A percentile compares a stretch with the other conserved stretches of the same genome.
Conservation (phyloP, 2,113 vertebrate genomes). For the Podarcis raffonei region DNA sequence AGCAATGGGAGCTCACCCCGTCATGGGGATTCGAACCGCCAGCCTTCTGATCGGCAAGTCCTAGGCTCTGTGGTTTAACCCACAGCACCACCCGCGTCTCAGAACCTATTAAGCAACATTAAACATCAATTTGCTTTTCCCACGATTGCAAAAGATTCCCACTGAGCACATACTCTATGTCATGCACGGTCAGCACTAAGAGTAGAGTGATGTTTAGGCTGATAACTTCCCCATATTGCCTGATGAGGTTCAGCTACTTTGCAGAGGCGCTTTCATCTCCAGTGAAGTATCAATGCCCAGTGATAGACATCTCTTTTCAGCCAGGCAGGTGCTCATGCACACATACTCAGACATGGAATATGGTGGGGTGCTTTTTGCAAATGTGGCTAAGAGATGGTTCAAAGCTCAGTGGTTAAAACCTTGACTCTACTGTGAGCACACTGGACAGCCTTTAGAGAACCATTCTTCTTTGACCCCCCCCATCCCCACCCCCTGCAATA, state of each 20-base stretch:
- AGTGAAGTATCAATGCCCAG: background rate
- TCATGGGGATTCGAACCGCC: no score
- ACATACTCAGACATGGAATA: background rate
- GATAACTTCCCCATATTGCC: background rate
- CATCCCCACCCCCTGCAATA: background rate
- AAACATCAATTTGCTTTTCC: background rate
- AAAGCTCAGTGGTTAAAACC: background rate
- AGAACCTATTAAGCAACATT: background rate
- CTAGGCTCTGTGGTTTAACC: no score
- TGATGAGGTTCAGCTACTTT: background rate
- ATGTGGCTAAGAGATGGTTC: no score
- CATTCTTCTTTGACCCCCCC: background rate
- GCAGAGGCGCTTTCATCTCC: background rate
- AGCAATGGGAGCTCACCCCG: no score
- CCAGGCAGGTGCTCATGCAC: background rate
- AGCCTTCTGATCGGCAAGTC: no score
- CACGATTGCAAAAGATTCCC: background rate
- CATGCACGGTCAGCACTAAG: background rate
- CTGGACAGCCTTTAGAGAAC: background rate
- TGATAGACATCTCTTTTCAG: background rate
- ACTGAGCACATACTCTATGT: background rate
- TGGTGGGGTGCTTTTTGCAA: background rate
- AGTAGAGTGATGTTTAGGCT: background rate
- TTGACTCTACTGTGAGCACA: background rate
- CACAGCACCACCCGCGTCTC: no score